Percentiles rank a stretch among this genome's conserved stretches.
phyloP scores from a whole-genome alignment of 2,888 invertebrate species.

The Apodemia duryi region DNA sequence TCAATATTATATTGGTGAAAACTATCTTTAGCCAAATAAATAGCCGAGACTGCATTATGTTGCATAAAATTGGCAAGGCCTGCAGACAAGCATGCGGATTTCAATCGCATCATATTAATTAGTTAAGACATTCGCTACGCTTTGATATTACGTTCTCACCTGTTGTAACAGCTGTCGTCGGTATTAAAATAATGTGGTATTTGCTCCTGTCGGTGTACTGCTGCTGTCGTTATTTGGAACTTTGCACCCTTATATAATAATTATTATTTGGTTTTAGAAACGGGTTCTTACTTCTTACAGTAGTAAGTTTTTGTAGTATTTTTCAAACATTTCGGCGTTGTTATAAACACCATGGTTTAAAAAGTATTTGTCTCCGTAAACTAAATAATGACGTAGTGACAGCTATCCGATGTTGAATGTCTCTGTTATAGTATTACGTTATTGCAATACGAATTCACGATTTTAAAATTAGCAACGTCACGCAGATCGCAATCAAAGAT shows the following conservation, averaged over 20 bases:
- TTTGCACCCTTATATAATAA: neutral
- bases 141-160: slow-evolving; percentile 10
- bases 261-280: too few relatives aligned
- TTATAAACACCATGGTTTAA: too few relatives aligned
- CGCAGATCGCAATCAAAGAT: too few relatives aligned
- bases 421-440: too few relatives aligned
- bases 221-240: neutral
- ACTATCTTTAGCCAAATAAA: neutral
- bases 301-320: too few relatives aligned
- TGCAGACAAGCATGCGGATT: slow-evolving; percentile 27
- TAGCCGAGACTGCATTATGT: slow-evolving; percentile 5
- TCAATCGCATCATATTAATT: slow-evolving; percentile 3
- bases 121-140: neutral
- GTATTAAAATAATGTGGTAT: slow-evolving; percentile 10
- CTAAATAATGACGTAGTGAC: too few relatives aligned
- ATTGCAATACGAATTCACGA: too few relatives aligned
- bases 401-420: too few relatives aligned
- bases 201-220: slow-evolving; percentile 2
- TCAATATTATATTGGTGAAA: neutral
- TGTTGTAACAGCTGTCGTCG: slow-evolving; percentile 1
- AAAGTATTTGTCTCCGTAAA: too few relatives aligned
- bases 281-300: too few relatives aligned
- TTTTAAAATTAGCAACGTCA: too few relatives aligned
- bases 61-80: slow-evolving; percentile 27
- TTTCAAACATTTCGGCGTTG: too few relatives aligned